phyloP scores from a whole-genome alignment of 2,888 invertebrate genomes.

The Leucania comma region DNA sequence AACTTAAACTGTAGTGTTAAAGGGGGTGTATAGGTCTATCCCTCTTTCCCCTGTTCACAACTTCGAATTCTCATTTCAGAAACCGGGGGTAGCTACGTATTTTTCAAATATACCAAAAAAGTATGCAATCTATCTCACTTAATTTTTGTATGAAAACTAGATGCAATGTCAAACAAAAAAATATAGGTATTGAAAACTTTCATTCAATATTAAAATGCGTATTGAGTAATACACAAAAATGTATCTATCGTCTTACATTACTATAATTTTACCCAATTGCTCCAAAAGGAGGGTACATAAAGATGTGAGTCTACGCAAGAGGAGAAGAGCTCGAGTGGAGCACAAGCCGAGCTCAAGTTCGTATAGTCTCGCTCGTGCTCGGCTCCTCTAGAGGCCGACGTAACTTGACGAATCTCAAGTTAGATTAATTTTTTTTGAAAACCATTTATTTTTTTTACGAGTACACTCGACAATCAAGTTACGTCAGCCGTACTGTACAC shows the following conservation, averaged over 20 bases:
- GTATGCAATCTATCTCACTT: background rate
- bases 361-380: no score
- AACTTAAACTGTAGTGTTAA: no score
- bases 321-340: no score
- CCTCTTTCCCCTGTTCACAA: background rate
- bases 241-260: slow-evolving; percentile 20
- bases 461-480: no score
- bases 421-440: no score
- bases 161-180: background rate
- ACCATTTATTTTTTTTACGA: no score
- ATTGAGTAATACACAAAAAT: background rate
- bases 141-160: background rate
- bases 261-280: slow-evolving; percentile 2
- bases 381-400: no score
- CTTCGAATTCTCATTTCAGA: background rate
- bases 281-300: slow-evolving; percentile 3
- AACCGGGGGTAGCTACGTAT: background rate
- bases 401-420: no score
- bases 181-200: background rate
- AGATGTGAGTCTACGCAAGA: no score
- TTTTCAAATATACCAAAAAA: background rate
- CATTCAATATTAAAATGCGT: background rate
- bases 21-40: no score
- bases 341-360: no score
- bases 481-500: no score